phyloP scores from a whole-genome alignment of 2,113 vertebrate genomes.

The Ageneiosus marmoratus region DNA sequence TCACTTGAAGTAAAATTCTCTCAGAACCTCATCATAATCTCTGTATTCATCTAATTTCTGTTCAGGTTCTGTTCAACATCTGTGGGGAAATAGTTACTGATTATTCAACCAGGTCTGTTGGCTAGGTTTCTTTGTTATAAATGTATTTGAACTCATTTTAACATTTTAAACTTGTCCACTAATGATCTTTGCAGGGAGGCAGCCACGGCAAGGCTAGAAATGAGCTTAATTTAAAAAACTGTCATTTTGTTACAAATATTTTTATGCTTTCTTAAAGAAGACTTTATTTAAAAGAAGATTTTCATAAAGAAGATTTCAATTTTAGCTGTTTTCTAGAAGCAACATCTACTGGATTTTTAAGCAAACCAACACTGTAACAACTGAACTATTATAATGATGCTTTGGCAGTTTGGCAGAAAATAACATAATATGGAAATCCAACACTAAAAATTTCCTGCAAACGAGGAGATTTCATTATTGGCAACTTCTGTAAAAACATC shows the following conservation, averaged over 20 bases:
- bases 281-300: too few relatives aligned
- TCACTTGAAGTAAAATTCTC: neutral
- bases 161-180: neutral
- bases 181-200: neutral
- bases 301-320: neutral
- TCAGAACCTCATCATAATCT: neutral
- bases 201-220: neutral
- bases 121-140: neutral
- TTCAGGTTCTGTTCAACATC: neutral
- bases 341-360: too few relatives aligned
- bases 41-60: neutral
- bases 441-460: neutral
- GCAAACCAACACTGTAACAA: neutral
- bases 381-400: neutral
- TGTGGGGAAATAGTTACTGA: neutral
- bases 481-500: neutral
- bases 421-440: neutral
- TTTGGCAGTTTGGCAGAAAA: neutral
- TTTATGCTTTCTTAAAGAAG: neutral
- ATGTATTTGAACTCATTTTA: neutral
- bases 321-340: neutral
- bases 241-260: too few relatives aligned
- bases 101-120: neutral
- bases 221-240: neutral
- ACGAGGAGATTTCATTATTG: neutral